Percentiles rank a stretch among this genome's conserved stretches.
Evolutionary conservation across 92 coral and sea anemone species (phyloP).

Genomic region (Montipora capitata): DNA sequence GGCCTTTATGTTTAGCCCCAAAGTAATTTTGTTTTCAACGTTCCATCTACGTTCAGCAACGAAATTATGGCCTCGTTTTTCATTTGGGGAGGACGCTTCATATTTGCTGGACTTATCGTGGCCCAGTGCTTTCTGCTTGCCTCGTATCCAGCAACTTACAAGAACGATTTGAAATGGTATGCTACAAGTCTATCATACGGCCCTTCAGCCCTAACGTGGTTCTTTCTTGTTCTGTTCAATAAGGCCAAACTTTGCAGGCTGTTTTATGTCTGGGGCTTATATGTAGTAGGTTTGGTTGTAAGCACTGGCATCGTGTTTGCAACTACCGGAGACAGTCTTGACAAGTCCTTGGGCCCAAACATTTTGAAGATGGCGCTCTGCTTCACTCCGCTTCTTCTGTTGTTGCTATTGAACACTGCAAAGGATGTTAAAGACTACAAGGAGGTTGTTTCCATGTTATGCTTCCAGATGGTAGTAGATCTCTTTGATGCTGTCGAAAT

Average conservation of each 20-base stretch:
- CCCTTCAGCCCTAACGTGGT: neutral
- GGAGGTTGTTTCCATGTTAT: slow-evolving; percentile 52
- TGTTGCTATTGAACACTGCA: slow-evolving; percentile 70
- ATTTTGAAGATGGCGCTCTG: slow-evolving; percentile 53
- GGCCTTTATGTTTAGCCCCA: too few relatives aligned
- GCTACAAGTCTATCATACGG: neutral
- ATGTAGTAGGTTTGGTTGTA: neutral
- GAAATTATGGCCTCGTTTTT: neutral
- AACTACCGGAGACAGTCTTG: slow-evolving; percentile 25
- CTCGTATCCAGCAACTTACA: neutral
- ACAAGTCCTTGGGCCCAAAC: slow-evolving; percentile 27
- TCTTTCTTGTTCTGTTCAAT: neutral
- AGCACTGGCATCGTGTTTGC: slow-evolving; percentile 19
- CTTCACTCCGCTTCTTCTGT: slow-evolving; percentile 77
- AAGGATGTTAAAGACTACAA: slow-evolving; percentile 3
- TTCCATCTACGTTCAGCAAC: neutral
- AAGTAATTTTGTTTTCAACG: too few relatives aligned
- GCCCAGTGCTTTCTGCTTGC: slow-evolving; percentile 3
- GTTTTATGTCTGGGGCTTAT: neutral
- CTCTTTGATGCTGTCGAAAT: slow-evolving; percentile 76
- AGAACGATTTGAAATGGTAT: neutral
- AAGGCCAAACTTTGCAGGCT: neutral
- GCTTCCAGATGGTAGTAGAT: slow-evolving; percentile 55
- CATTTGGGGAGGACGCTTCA: neutral
- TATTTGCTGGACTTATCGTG: neutral